Percentiles rank a stretch among this genome's conserved stretches.
Evolutionary conservation across 2,888 invertebrate species (phyloP).

Genomic region (Sarcophaga caerulescens): DNA sequence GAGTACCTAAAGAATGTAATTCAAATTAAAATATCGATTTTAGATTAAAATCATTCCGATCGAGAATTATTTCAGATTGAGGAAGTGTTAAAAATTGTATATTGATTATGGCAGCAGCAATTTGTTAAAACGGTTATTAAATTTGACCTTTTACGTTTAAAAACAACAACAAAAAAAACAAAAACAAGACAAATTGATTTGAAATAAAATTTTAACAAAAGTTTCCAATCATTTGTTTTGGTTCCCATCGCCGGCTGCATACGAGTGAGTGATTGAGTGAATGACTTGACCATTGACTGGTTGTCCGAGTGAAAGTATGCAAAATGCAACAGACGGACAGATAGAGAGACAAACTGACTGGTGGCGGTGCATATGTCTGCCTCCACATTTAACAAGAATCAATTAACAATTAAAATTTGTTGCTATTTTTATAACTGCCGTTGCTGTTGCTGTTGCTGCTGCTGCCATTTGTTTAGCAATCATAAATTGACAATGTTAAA

Average conservation of each 20-base stretch:
- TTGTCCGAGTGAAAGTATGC: slow-evolving; percentile 50
- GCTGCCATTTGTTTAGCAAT: slow-evolving; percentile 7
- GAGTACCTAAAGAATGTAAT: neutral
- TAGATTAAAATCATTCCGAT: neutral
- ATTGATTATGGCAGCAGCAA: slow-evolving; percentile 6
- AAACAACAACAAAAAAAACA: neutral
- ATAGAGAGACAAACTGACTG: neutral
- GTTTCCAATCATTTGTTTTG: slow-evolving; percentile 22
- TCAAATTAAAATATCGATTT: no score
- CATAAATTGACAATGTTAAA: slow-evolving; percentile 50
- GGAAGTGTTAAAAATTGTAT: slow-evolving; percentile 30
- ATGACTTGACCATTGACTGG: neutral
- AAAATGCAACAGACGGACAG: neutral
- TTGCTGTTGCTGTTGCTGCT: neutral
- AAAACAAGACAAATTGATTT: neutral
- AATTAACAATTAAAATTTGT: slow-evolving; percentile 52
- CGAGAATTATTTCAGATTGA: neutral
- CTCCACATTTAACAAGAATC: slow-evolving; percentile 51
- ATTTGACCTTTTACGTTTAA: slow-evolving; percentile 49
- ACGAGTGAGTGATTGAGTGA: neutral
- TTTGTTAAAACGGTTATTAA: slow-evolving; percentile 36
- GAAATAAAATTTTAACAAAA: neutral
- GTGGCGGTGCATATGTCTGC: slow-evolving; percentile 2
- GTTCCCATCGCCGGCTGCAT: slow-evolving; percentile 11
- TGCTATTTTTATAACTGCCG: slow-evolving; percentile 17